Evolutionary conservation across 2,888 invertebrate species (phyloP).

Genomic region (Trichopoda pennipes): DNA sequence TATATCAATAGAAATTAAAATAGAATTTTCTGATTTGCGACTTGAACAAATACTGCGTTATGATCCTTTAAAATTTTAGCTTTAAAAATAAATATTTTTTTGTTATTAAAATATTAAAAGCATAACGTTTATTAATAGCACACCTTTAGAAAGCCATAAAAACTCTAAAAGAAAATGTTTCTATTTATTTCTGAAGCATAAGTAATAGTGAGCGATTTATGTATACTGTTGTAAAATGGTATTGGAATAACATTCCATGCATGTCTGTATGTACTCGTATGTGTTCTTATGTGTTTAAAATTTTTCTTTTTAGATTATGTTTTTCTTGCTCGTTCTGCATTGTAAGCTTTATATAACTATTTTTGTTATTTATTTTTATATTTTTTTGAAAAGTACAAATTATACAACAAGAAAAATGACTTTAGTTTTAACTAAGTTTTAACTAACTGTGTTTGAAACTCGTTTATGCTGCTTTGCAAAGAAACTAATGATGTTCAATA

Average conservation of each 20-base stretch:
- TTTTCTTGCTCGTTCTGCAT: not conserved
- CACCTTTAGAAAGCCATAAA: not conserved
- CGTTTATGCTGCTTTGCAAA: constrained; percentile 44
- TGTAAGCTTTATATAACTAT: constrained; percentile 1
- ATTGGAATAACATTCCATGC: constrained; percentile 50
- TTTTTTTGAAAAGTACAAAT: constrained; percentile 43
- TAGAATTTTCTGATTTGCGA: too few relatives aligned
- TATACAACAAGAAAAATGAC: constrained; percentile 61
- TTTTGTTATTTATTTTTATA: constrained; percentile 38
- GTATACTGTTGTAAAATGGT: constrained; percentile 57
- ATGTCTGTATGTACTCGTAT: constrained; percentile 22
- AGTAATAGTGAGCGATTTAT: constrained; percentile 71
- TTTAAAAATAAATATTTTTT: too few relatives aligned
- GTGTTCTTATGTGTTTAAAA: constrained; percentile 23
- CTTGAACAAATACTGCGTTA: too few relatives aligned
- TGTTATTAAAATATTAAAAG: too few relatives aligned
- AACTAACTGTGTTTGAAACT: constrained; percentile 45
- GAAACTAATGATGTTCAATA: constrained; percentile 66
- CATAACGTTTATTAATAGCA: too few relatives aligned
- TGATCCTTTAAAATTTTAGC: too few relatives aligned
- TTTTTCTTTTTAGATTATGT: not conserved
- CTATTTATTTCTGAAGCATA: constrained; percentile 70
- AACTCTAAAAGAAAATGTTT: constrained; percentile 28
- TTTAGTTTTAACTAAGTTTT: constrained; percentile 61
- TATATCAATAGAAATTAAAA: too few relatives aligned